These are phyloP conservation scores for Bujurquina vittata DNA, from an alignment of 2,113 vertebrate genomes.

Conservation along the genomic window DNA sequence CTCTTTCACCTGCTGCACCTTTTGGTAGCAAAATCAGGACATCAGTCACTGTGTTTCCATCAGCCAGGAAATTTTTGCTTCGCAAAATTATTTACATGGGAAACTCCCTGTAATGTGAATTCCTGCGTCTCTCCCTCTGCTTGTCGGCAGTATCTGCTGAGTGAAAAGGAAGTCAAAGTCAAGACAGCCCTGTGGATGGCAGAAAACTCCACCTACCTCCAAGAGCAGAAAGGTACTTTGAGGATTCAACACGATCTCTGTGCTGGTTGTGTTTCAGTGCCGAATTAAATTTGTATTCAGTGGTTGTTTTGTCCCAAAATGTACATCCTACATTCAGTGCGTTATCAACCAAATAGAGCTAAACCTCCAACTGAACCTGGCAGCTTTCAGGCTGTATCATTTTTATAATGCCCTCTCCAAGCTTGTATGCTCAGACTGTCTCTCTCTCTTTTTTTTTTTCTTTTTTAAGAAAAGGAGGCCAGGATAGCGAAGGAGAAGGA, in stretches of 20 bases:
- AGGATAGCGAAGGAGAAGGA: constrained; percentile 95
- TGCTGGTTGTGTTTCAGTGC: neutral
- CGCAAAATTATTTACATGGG: too few relatives aligned
- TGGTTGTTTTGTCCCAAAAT: neutral
- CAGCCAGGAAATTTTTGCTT: too few relatives aligned
- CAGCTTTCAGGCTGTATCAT: neutral
- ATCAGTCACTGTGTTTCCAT: too few relatives aligned
- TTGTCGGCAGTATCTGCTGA: constrained; percentile 89
- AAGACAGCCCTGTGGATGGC: constrained; percentile 97
- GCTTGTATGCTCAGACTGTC: neutral
- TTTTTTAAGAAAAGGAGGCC: constrained; percentile 90
- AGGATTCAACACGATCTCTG: neutral
- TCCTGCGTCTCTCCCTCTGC: neutral
- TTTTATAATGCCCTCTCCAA: neutral
- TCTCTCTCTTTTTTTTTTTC: neutral
- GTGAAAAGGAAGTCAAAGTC: constrained; percentile 88
- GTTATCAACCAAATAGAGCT: neutral
- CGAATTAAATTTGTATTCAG: neutral
- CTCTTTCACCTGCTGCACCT: neutral
- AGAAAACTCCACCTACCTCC: constrained; percentile 94
- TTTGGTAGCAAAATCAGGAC: too few relatives aligned
- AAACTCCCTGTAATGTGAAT: neutral
- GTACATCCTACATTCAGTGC: neutral
- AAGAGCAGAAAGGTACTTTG: constrained; percentile 90
- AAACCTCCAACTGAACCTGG: neutral